phyloP scores from a whole-genome alignment of 2,113 vertebrate genomes.

The Pipra filicauda region DNA sequence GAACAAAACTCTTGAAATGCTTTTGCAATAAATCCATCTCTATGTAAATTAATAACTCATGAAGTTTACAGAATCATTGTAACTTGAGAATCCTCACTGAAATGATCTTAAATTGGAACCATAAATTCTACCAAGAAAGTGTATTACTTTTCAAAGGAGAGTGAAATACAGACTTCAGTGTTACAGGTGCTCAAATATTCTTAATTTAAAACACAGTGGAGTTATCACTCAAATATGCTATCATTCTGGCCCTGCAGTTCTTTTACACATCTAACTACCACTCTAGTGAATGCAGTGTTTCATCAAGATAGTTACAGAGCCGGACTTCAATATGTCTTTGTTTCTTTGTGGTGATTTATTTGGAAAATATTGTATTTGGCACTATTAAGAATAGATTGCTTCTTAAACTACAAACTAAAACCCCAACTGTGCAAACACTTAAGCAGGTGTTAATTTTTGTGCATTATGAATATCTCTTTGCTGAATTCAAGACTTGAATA shows the following conservation, averaged over 20 bases:
- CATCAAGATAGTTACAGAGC: not conserved
- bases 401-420: not conserved
- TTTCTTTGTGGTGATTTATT: not conserved
- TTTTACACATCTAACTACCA: not conserved
- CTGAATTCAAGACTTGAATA: not conserved
- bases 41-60: not conserved
- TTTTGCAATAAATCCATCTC: not conserved
- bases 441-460: not conserved
- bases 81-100: not conserved
- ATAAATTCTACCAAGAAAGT: not conserved
- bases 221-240: not conserved
- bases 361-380: slow-evolving; percentile 1
- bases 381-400: not conserved
- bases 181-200: not conserved
- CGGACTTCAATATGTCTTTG: not conserved
- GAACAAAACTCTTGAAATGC: not conserved
- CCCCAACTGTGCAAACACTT: not conserved
- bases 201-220: not conserved
- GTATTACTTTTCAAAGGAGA: not conserved
- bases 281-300: not conserved
- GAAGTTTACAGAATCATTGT: not conserved
- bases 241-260: not conserved
- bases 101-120: not conserved
- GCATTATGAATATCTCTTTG: not conserved
- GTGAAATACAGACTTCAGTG: not conserved